Percentiles rank a stretch among this genome's conserved stretches.
Evolutionary conservation across 2,797 vertebrate species (phyloP).

Genomic region (Scyliorhinus canicula): DNA sequence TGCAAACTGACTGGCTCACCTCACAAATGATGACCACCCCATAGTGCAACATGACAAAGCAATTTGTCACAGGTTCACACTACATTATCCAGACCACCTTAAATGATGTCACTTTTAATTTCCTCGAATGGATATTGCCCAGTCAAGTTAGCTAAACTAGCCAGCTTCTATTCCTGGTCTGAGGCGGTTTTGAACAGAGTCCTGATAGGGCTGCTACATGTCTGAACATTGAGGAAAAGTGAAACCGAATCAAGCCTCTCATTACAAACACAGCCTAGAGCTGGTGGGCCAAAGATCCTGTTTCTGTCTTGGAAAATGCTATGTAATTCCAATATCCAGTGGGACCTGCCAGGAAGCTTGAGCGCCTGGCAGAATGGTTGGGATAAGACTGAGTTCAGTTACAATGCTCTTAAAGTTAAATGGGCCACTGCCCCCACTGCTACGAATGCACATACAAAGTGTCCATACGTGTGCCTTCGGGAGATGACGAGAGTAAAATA

Average conservation of each 20-base stretch:
- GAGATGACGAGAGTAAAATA: not conserved
- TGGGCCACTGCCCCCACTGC: not conserved
- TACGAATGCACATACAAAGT: not conserved
- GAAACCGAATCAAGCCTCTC: not conserved
- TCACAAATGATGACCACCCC: too few relatives aligned
- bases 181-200: not conserved
- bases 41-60: not conserved
- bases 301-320: not conserved
- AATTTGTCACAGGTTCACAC: not conserved
- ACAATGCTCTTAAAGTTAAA: not conserved
- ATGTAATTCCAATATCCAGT: not conserved
- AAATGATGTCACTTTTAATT: not conserved
- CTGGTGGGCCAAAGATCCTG: not conserved
- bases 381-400: not conserved
- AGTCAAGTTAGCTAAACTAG: not conserved
- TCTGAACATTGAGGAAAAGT: not conserved
- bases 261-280: not conserved
- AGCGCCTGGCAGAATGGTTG: too few relatives aligned
- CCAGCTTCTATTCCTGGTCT: not conserved
- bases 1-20: too few relatives aligned
- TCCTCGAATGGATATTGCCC: not conserved
- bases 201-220: not conserved
- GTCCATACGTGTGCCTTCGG: not conserved
- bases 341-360: not conserved
- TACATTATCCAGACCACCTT: not conserved